phyloP scores from a whole-genome alignment of 2,113 vertebrate species.

The Henicopernis longicauda region DNA sequence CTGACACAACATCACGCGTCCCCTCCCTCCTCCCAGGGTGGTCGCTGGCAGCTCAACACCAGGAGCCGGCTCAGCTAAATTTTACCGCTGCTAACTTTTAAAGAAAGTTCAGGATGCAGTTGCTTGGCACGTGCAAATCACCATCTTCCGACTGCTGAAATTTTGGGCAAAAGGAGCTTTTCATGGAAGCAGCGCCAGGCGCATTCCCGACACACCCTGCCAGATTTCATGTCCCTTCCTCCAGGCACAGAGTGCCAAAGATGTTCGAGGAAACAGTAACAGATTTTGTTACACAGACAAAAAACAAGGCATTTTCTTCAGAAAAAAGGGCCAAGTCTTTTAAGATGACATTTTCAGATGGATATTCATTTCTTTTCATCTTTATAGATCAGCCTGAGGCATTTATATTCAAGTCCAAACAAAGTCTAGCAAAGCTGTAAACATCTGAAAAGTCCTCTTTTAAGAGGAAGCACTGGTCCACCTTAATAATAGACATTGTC shows the following conservation, averaged over 20 bases:
- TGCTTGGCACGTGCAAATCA: not conserved
- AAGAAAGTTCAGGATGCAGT: not conserved
- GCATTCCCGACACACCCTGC: not conserved
- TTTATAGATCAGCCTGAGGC: slow-evolving; percentile 12
- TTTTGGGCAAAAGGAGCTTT: not conserved
- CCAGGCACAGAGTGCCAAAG: not conserved
- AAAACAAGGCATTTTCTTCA: not conserved
- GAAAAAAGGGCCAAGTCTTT: not conserved
- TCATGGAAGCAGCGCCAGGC: not conserved
- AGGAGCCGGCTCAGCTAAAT: not conserved
- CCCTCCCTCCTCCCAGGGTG: not conserved
- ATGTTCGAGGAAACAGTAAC: not conserved
- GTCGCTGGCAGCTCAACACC: not conserved
- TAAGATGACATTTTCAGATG: slow-evolving; percentile 1
- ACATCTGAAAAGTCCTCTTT: not conserved
- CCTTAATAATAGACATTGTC: not conserved
- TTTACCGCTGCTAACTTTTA: not conserved
- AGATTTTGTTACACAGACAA: slow-evolving; percentile 18
- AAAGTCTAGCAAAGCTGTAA: slow-evolving; percentile 20
- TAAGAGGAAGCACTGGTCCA: not conserved
- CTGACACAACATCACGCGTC: not conserved
- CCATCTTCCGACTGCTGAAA: not conserved
- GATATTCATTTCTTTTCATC: slow-evolving; percentile 24
- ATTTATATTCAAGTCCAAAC: slow-evolving; percentile 1
- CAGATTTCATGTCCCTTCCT: not conserved